These are phyloP conservation scores for Polypedilum vanderplanki DNA, from an alignment of 1,140 invertebrate genomes.

Conservation along the genomic window DNA sequence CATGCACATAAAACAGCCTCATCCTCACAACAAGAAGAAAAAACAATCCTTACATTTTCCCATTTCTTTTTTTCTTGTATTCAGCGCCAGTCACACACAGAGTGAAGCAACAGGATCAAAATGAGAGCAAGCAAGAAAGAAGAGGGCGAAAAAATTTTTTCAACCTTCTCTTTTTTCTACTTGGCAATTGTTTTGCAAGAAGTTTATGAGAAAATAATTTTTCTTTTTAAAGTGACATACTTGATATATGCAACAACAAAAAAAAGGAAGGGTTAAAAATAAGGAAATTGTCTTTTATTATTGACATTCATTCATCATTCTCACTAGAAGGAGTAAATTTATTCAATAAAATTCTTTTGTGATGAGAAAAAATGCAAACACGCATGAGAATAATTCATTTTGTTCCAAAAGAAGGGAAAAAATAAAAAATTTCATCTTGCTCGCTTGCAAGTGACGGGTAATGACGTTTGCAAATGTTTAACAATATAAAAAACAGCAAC, in stretches of 20 bases:
- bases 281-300: background rate
- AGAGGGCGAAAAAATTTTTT: background rate
- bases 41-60: background rate
- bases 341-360: background rate
- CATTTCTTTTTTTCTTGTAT: too few species aligned
- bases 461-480: background rate
- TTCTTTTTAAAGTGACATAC: background rate
- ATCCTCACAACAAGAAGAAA: background rate
- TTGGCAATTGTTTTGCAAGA: conserved; percentile 11
- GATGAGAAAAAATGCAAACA: background rate
- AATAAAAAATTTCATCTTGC: background rate
- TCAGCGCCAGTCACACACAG: background rate
- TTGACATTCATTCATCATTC: background rate
- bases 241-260: background rate
- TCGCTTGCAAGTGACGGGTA: background rate
- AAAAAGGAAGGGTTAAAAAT: background rate
- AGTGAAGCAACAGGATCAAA: conserved; percentile 12
- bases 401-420: too few species aligned
- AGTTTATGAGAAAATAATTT: conserved; percentile 19
- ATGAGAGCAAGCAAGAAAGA: background rate
- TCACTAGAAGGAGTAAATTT: background rate
- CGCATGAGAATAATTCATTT: background rate
- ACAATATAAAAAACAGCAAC: background rate
- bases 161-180: background rate
- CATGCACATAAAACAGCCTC: conserved; percentile 23